A percentile compares a stretch with the other conserved stretches of the same genome.
Conservation (phyloP, 1,140 invertebrate species). For the Neodiprion lecontei region DNA sequence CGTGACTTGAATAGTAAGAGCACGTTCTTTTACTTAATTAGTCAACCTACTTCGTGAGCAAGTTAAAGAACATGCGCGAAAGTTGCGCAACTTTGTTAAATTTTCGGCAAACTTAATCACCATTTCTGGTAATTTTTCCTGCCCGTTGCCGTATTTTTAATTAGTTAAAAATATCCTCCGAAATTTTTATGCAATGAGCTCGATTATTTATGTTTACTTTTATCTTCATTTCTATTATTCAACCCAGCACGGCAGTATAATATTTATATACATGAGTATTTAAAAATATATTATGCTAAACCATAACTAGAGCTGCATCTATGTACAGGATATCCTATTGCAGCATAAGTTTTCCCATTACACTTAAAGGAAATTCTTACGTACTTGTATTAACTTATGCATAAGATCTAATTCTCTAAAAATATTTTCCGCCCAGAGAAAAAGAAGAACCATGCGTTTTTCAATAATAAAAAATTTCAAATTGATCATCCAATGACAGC, state of each 20-base stretch:
- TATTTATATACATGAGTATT: slow-evolving; percentile 34
- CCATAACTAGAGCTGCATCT: slow-evolving; percentile 27
- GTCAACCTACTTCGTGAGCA: too few relatives aligned
- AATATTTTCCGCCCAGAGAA: background rate
- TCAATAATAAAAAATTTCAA: too few relatives aligned
- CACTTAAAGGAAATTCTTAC: slow-evolving; percentile 11
- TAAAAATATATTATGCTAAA: slow-evolving; percentile 33
- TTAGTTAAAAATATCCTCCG: slow-evolving; percentile 48
- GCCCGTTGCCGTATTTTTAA: slow-evolving; percentile 6
- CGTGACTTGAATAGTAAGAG: slow-evolving; percentile 14
- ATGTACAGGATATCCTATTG: slow-evolving; percentile 26
- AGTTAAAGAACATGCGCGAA: too few relatives aligned
- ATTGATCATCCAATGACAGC: too few relatives aligned
- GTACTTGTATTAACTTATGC: slow-evolving; percentile 1
- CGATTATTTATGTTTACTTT: background rate
- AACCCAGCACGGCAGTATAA: slow-evolving; percentile 14
- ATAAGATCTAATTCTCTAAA: slow-evolving; percentile 15
- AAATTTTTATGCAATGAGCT: slow-evolving; percentile 15
- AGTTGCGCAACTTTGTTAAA: too few relatives aligned
- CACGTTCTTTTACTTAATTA: slow-evolving; percentile 38
- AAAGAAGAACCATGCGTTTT: too few relatives aligned
- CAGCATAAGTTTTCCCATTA: slow-evolving; percentile 21
- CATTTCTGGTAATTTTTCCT: too few relatives aligned
- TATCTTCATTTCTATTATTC: background rate
- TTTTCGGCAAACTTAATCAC: too few relatives aligned